A percentile compares a stretch with the other conserved stretches of the same genome.
Evolutionary conservation across 1,140 invertebrate genomes (phyloP).

Genomic region (Drosophila persimilis): DNA sequence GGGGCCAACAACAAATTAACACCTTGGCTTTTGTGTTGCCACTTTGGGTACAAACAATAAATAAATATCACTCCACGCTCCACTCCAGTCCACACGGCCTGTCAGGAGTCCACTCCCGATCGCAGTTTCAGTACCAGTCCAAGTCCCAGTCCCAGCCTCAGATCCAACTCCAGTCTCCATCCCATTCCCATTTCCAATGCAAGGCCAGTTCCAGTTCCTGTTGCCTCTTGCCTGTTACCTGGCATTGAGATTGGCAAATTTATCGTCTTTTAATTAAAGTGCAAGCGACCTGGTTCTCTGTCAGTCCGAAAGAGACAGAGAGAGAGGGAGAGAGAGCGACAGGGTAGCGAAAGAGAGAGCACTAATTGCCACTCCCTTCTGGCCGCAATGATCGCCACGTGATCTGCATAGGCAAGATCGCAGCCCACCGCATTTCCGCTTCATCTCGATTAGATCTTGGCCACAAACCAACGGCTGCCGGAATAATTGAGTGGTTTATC

Average conservation of each 20-base stretch:
- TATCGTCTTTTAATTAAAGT: conserved; percentile 82
- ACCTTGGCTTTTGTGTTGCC: conserved; percentile 80
- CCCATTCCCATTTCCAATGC: conserved; percentile 10
- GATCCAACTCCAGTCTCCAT: not conserved
- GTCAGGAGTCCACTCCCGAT: conserved; percentile 26
- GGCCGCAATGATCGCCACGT: conserved; percentile 21
- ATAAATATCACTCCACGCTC: conserved; percentile 75
- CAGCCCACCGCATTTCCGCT: conserved; percentile 42
- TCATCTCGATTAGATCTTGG: conserved; percentile 44
- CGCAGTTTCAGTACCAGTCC: not conserved
- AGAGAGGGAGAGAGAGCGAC: too few species aligned
- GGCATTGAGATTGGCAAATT: conserved; percentile 75
- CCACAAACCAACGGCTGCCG: not conserved
- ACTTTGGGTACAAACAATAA: conserved; percentile 82
- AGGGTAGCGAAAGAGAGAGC: conserved; percentile 28
- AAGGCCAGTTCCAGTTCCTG: conserved; percentile 33
- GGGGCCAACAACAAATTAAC: conserved; percentile 73
- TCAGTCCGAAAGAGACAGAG: conserved; percentile 47
- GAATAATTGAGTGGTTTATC: conserved; percentile 60
- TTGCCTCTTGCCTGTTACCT: conserved; percentile 6
- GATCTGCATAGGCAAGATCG: conserved; percentile 27
- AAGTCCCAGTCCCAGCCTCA: not conserved
- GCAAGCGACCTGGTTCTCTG: conserved; percentile 72
- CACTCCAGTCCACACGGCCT: conserved; percentile 29
- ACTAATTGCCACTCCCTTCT: conserved; percentile 64